phyloP scores from a whole-genome alignment of 2,888 invertebrate genomes.

The Megastigmus dorsalis region DNA sequence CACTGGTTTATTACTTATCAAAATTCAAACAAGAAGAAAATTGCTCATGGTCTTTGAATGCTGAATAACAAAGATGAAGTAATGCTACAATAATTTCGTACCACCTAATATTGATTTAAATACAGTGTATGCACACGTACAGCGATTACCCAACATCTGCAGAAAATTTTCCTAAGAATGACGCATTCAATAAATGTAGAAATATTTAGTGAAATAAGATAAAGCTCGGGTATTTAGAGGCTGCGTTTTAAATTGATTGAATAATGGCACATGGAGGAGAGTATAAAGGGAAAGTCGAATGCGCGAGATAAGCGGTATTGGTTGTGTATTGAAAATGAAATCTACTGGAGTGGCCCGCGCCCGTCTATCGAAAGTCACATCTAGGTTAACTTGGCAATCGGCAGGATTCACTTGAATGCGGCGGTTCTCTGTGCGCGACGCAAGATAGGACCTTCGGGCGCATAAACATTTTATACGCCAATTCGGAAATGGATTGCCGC shows the following conservation, averaged over 20 bases:
- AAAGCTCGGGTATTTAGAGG: too few relatives aligned
- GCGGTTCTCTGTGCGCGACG: not conserved
- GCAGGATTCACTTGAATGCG: slow-evolving; percentile 13
- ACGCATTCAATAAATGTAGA: not conserved
- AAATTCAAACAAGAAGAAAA: too few relatives aligned
- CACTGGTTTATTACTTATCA: too few relatives aligned
- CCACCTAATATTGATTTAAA: too few relatives aligned
- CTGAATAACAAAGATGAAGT: too few relatives aligned
- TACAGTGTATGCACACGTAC: too few relatives aligned
- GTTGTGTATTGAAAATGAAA: slow-evolving; percentile 43
- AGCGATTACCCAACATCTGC: too few relatives aligned
- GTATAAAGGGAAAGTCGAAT: slow-evolving; percentile 1
- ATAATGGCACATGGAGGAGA: not conserved
- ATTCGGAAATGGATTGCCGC: slow-evolving; percentile 52
- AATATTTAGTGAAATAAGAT: not conserved
- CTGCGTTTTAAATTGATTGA: not conserved
- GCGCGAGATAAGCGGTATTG: too few relatives aligned
- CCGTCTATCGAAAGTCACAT: slow-evolving; percentile 16
- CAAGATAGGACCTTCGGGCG: slow-evolving; percentile 7
- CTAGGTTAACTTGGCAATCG: slow-evolving; percentile 40
- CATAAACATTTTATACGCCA: slow-evolving; percentile 48
- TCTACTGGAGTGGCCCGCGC: slow-evolving; percentile 23
- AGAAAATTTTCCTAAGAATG: too few relatives aligned
- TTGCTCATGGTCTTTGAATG: too few relatives aligned
- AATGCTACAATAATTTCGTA: too few relatives aligned